Conservation (phyloP, 2,888 invertebrate species). For the Microchrysa polita region DNA sequence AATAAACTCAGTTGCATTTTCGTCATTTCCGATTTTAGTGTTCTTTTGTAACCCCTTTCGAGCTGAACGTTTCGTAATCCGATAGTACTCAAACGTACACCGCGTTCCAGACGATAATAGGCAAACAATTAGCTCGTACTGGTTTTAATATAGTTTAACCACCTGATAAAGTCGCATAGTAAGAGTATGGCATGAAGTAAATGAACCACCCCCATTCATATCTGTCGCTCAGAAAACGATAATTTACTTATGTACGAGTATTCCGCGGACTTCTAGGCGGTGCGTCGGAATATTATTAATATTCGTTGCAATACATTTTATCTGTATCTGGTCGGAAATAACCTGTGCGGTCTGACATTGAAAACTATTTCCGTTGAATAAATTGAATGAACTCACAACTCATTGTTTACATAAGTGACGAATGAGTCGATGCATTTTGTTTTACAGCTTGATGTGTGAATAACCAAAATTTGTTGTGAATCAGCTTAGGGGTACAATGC, state of each 20-base stretch:
- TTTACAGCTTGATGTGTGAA: background rate
- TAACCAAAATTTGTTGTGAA: too few species aligned
- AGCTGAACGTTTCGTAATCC: too few species aligned
- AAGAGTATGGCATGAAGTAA: background rate
- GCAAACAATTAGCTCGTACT: too few species aligned
- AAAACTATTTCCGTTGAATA: conserved; percentile 17
- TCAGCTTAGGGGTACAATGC: background rate
- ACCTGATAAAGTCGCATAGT: too few species aligned
- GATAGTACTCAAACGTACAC: too few species aligned
- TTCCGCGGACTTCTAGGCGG: background rate
- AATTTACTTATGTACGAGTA: too few species aligned
- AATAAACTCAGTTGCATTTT: background rate
- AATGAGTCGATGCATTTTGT: conserved; percentile 8
- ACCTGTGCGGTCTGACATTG: background rate
- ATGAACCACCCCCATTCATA: conserved; percentile 17
- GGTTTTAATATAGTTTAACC: too few species aligned
- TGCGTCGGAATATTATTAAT: conserved; percentile 4
- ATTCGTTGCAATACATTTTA: background rate
- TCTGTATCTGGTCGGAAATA: background rate
- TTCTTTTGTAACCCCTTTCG: too few species aligned
- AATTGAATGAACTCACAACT: conserved; percentile 22
- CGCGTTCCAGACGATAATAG: too few species aligned
- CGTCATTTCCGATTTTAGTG: background rate
- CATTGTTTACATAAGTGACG: background rate
- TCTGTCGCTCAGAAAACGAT: conserved; percentile 4